Evolutionary conservation across 2,888 invertebrate genomes (phyloP).

Genomic region (Dorcus hopei): DNA sequence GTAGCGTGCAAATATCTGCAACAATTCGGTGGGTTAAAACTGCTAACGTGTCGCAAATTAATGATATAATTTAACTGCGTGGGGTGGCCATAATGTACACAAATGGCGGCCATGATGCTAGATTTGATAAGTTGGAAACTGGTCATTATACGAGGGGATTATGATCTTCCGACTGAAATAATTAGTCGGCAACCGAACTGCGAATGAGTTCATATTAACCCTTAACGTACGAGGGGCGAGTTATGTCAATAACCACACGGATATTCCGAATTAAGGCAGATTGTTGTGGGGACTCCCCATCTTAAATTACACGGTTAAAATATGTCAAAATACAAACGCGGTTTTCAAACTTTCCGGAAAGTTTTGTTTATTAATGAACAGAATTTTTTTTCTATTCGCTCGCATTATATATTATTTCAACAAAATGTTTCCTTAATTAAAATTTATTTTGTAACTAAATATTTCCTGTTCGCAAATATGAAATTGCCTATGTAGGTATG

Average conservation of each 20-base stretch:
- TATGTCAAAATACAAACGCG: conserved; percentile 12
- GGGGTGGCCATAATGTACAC: conserved; percentile 36
- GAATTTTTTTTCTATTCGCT: too few relatives aligned
- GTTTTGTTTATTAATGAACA: too few relatives aligned
- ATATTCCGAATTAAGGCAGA: conserved; percentile 50
- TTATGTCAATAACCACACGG: conserved; percentile 51
- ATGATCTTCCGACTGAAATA: conserved; percentile 52
- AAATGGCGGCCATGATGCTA: conserved; percentile 49
- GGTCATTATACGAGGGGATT: conserved; percentile 52
- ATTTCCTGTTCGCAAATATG: too few relatives aligned
- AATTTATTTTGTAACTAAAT: too few relatives aligned
- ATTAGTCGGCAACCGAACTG: conserved; percentile 47
- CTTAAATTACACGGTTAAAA: conserved; percentile 32
- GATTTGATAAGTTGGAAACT: conserved; percentile 50
- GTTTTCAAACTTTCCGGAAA: too few relatives aligned
- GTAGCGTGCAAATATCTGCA: background rate
- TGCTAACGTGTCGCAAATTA: conserved; percentile 40
- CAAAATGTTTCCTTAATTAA: too few relatives aligned
- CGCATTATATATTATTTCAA: too few relatives aligned
- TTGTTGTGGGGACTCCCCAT: conserved; percentile 39
- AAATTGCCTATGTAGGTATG: too few relatives aligned
- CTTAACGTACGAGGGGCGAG: conserved; percentile 44
- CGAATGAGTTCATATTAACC: conserved; percentile 51
- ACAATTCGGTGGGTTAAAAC: conserved; percentile 12
- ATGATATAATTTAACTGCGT: conserved; percentile 35